These are phyloP conservation scores for Tachina fera DNA, from an alignment of 2,888 invertebrate genomes.

Conservation along the genomic window DNA sequence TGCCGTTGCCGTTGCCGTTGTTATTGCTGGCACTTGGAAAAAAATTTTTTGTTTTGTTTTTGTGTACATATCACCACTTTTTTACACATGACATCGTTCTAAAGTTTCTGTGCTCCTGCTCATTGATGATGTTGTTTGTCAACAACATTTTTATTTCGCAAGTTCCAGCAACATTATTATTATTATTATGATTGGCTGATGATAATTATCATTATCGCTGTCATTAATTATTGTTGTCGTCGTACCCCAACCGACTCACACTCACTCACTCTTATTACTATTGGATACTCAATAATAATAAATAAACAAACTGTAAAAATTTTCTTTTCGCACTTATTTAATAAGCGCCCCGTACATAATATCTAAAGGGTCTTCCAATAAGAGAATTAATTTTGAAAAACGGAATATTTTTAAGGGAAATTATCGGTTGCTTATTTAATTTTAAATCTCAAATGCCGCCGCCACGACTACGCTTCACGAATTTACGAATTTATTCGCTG, in stretches of 20 bases:
- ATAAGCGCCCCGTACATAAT: background rate
- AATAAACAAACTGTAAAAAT: conserved; percentile 29
- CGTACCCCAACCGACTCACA: conserved; percentile 24
- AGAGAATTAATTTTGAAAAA: too few relatives aligned
- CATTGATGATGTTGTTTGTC: conserved; percentile 70
- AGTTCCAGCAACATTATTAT: conserved; percentile 32
- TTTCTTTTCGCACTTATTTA: conserved; percentile 12
- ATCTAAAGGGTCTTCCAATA: conserved; percentile 7
- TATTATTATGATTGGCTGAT: conserved; percentile 7
- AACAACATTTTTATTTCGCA: conserved; percentile 66
- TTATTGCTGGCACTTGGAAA: conserved; percentile 38
- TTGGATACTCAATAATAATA: conserved; percentile 29
- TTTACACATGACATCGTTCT: conserved; percentile 61
- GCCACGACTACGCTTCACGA: too few relatives aligned
- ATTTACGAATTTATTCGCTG: too few relatives aligned
- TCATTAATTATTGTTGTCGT: conserved; percentile 52
- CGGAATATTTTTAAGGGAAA: too few relatives aligned
- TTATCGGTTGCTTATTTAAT: too few relatives aligned
- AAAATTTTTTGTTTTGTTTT: conserved; percentile 16
- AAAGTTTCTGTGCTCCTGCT: conserved; percentile 67
- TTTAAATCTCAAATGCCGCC: too few relatives aligned
- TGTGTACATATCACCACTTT: conserved; percentile 2
- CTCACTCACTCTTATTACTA: background rate
- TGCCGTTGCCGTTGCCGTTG: conserved; percentile 6
- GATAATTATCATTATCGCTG: conserved; percentile 48